Percentiles rank a stretch among this genome's conserved stretches.
Conservation (phyloP, 2,113 vertebrate species). For the Eretmodus cyanostictus region DNA sequence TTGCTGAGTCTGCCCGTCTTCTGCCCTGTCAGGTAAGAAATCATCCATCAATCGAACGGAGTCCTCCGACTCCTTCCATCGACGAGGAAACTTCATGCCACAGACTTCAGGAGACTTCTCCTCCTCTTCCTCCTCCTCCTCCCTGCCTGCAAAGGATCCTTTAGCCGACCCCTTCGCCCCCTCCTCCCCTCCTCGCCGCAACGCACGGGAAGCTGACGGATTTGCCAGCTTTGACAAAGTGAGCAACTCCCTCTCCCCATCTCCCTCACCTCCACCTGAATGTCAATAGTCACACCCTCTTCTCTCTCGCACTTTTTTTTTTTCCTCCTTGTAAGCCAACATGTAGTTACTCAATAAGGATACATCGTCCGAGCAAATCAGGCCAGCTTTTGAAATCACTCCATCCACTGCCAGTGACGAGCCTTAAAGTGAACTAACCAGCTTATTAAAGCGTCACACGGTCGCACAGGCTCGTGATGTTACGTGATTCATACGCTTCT, state of each 20-base stretch:
- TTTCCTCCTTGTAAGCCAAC: background rate
- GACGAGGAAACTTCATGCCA: slow-evolving; percentile 84
- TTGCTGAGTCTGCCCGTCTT: slow-evolving; percentile 32
- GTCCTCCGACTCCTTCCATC: slow-evolving; percentile 89
- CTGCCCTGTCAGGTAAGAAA: slow-evolving; percentile 81
- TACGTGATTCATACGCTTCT: background rate
- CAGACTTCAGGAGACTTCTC: slow-evolving; percentile 80
- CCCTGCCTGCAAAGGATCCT: slow-evolving; percentile 87
- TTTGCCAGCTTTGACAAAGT: slow-evolving; percentile 99
- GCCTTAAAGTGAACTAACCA: background rate
- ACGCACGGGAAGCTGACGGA: slow-evolving; percentile 79
- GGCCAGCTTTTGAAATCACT: slow-evolving; percentile 21
- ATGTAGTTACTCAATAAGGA: background rate
- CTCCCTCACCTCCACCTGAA: slow-evolving; percentile 61
- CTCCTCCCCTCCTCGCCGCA: slow-evolving; percentile 81
- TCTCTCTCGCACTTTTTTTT: background rate
- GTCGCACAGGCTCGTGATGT: background rate
- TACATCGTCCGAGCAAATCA: background rate
- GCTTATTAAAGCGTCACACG: background rate
- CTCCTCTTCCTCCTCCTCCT: slow-evolving; percentile 71
- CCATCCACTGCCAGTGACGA: slow-evolving; percentile 55
- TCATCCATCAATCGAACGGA: slow-evolving; percentile 82
- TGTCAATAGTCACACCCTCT: slow-evolving; percentile 49
- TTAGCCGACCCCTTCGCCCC: slow-evolving; percentile 87
- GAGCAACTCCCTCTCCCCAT: slow-evolving; percentile 78